Conservation (phyloP, 2,113 vertebrate species). For the Grallaria varia region DNA sequence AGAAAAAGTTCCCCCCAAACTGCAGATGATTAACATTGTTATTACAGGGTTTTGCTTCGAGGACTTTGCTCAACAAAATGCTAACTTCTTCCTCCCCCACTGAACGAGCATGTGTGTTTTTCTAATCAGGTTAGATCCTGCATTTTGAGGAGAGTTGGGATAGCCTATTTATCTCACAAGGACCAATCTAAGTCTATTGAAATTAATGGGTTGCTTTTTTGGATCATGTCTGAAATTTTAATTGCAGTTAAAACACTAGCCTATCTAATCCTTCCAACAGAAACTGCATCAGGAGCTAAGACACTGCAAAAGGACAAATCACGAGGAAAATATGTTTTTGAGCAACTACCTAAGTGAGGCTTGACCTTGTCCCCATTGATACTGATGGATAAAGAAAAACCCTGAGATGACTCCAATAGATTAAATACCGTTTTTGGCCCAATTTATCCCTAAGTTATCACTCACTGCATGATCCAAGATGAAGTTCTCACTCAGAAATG, state of each 20-base stretch:
- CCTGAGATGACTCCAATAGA: neutral
- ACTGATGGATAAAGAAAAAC: neutral
- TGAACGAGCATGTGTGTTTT: neutral
- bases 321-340: neutral
- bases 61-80: neutral
- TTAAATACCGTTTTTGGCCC: neutral
- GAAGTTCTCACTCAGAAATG: constrained; percentile 47
- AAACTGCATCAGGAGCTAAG: neutral
- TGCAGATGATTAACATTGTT: neutral
- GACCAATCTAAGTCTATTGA: neutral
- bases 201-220: constrained; percentile 1
- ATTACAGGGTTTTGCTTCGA: neutral
- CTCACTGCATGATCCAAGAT: neutral
- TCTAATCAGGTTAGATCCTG: neutral
- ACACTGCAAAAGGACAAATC: neutral
- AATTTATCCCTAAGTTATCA: constrained; percentile 1
- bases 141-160: neutral
- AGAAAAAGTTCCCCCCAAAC: neutral
- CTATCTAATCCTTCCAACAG: neutral
- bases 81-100: neutral
- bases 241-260: neutral
- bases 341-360: neutral
- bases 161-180: neutral
- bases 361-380: neutral
- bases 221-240: neutral